Conservation (phyloP, 2,797 vertebrate genomes). For the Gila robusta region DNA sequence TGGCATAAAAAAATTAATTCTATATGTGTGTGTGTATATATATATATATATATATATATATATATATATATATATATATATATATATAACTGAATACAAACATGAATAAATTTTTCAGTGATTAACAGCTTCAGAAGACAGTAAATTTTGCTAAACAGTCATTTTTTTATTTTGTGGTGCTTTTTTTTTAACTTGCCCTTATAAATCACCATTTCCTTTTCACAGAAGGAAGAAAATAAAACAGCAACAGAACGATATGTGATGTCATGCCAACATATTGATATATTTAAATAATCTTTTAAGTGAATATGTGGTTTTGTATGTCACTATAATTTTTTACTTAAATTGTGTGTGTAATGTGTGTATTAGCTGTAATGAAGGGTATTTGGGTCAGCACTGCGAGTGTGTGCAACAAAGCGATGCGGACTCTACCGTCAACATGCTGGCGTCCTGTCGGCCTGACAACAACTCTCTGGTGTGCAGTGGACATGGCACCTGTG, state of each 20-base stretch:
- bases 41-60: too few species aligned
- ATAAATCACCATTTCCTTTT: neutral
- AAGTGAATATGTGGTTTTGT: neutral
- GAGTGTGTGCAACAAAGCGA: conserved; percentile 72
- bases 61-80: too few species aligned
- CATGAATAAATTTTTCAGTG: neutral
- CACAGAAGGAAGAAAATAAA: neutral
- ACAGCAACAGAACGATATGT: neutral
- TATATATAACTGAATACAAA: too few species aligned
- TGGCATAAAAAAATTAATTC: neutral
- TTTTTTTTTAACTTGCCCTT: too few species aligned
- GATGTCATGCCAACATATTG: neutral
- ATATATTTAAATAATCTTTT: neutral
- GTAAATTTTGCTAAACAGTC: too few species aligned
- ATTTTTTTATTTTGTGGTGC: too few species aligned
- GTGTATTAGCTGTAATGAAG: conserved; percentile 72
- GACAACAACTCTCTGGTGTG: conserved; percentile 64
- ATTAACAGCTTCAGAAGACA: too few species aligned
- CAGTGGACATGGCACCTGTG: conserved; percentile 77
- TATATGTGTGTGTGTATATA: too few species aligned
- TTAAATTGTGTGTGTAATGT: conserved; percentile 3
- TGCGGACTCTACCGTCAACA: conserved; percentile 51
- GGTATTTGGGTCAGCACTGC: conserved; percentile 73
- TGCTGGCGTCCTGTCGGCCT: conserved; percentile 68
- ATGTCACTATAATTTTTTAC: neutral